Evolutionary conservation across 2,113 vertebrate genomes (phyloP), one percentile per base, ranked within the genome.

Genomic region (Todiramphus saurophagus): DNA sequence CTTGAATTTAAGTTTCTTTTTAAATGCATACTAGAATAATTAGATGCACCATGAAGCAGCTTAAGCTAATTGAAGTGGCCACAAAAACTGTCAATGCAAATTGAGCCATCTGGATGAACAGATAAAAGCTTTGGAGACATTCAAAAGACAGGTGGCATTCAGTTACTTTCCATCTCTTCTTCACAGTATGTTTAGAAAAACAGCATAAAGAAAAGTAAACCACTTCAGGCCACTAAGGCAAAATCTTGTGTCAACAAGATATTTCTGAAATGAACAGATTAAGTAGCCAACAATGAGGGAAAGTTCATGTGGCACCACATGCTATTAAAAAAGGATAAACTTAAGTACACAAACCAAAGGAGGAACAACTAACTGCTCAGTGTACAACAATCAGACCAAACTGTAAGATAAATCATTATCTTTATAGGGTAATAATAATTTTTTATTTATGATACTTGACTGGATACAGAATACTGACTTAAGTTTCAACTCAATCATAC

Each of bases 81-180:
- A 95, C 94, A 89, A 92, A 96, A 96, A 93, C 91, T 96, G 93
- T 91, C 91, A 89, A 66, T 96, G 90, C 77, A 97, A 95, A 94
- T 93, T 93, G 67, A 97, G 74, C 95, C 96, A 97, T 96, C 96
- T 97, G 96, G 96, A 95, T 93, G 88, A 97, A 93, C 94, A 96
- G 93, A 96, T 93, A 96, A 95, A 96, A 94, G 67, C 88, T 96
- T 87, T 94, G 86, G 90, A 96, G 92, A 92, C 66, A 82, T 75
- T 93, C 56, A 94, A 96, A 96, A 96, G 92, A 91, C 94, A 96
- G 93, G 96, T 96, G 95, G 94, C 80, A 93, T 82, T 81, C 72
- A 64, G 83, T 76, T 81, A 46, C 77, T 90, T 93, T 72, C 73
- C 48, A 50, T 89, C 64, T 90, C 78, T 82, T 89, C 69, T 46